A percentile compares a stretch with the other conserved stretches of the same genome.
These are phyloP conservation scores for Ectobius pallidus DNA, from an alignment of 2,888 invertebrate species.

Conservation along the genomic window DNA sequence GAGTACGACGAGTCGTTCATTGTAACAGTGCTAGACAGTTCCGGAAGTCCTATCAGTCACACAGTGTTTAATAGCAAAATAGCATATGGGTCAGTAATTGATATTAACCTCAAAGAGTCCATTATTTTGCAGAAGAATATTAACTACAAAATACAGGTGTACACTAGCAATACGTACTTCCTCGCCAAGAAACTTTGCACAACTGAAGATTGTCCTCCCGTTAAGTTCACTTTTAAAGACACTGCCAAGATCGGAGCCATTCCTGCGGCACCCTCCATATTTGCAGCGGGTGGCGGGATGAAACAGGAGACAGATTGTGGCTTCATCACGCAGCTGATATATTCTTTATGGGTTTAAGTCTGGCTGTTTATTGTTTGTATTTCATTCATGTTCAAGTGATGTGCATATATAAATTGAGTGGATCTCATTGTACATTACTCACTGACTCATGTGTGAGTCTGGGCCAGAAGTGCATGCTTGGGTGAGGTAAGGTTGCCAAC, in stretches of 20 bases:
- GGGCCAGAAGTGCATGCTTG: no score
- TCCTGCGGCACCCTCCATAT: neutral
- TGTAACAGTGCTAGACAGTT: slow-evolving; percentile 28
- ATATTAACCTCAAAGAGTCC: slow-evolving; percentile 31
- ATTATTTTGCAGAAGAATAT: slow-evolving; percentile 28
- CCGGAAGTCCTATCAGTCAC: slow-evolving; percentile 32
- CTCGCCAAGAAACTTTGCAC: slow-evolving; percentile 14
- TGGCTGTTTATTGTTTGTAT: no score
- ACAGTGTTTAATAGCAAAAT: slow-evolving; percentile 25
- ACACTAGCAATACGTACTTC: slow-evolving; percentile 32
- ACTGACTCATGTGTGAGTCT: no score
- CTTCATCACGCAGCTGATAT: slow-evolving; percentile 30
- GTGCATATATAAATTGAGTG: no score
- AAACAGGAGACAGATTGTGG: slow-evolving; percentile 33
- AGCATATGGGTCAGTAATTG: slow-evolving; percentile 18
- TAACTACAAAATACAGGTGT: slow-evolving; percentile 27
- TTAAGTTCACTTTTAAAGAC: slow-evolving; percentile 31
- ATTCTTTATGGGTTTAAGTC: slow-evolving; percentile 24
- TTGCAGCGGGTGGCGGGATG: neutral
- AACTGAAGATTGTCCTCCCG: slow-evolving; percentile 27
- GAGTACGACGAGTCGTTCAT: slow-evolving; percentile 35
- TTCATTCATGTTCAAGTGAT: no score
- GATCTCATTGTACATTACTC: no score
- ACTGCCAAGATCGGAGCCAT: slow-evolving; percentile 7
- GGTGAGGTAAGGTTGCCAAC: no score